Percentiles rank a stretch among this genome's conserved stretches.
Evolutionary conservation across 2,113 vertebrate genomes (phyloP).

Genomic region (Malurus melanocephalus): DNA sequence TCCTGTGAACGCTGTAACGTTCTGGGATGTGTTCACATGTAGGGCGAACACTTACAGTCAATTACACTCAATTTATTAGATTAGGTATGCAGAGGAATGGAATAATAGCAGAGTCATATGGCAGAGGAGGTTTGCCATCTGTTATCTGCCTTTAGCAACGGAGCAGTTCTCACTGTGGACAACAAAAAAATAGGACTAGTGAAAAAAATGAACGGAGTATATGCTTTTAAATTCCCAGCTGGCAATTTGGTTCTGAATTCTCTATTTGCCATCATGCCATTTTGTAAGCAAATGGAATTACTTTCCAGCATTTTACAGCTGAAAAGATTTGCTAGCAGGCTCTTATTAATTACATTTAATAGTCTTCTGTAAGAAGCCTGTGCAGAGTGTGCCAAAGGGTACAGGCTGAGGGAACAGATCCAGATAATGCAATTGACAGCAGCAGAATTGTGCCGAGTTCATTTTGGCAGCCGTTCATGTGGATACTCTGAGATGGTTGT

Average conservation of each 20-base stretch:
- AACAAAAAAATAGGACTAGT: not conserved
- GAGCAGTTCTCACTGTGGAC: not conserved
- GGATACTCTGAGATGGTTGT: not conserved
- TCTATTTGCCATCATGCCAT: not conserved
- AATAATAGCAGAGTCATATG: conserved; percentile 46
- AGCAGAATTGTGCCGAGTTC: not conserved
- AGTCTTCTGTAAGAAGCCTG: not conserved
- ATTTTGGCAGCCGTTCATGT: not conserved
- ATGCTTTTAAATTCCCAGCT: not conserved
- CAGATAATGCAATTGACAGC: not conserved
- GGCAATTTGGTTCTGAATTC: not conserved
- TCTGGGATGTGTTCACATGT: not conserved
- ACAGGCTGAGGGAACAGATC: not conserved
- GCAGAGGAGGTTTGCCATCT: conserved; percentile 29
- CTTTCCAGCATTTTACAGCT: not conserved
- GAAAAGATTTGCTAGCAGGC: not conserved
- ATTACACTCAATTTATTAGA: conserved; percentile 44
- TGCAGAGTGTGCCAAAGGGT: not conserved
- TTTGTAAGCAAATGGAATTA: not conserved
- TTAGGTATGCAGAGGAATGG: conserved; percentile 20
- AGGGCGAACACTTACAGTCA: conserved; percentile 23
- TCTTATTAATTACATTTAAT: conserved; percentile 26
- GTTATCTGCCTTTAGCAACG: conserved; percentile 37
- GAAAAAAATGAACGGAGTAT: not conserved
- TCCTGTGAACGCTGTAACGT: not conserved